Conservation (phyloP, 2,888 invertebrate species). For the Heteropelma amictum region DNA sequence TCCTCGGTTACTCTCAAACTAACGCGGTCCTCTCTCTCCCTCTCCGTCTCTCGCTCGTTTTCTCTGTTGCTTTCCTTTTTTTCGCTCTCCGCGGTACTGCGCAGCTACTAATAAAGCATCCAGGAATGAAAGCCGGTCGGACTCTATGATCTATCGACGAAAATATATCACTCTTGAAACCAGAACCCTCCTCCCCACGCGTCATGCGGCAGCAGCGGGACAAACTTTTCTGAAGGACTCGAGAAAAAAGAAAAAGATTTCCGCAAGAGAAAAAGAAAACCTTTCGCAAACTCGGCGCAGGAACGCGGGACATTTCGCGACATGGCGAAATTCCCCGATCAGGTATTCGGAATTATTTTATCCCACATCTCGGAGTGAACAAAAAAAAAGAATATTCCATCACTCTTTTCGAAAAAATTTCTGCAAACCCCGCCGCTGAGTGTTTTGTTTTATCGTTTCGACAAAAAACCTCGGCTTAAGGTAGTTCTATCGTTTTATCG, state of each 20-base stretch:
- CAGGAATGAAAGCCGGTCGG: constrained; percentile 59
- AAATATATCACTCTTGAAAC: constrained; percentile 58
- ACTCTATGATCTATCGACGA: constrained; percentile 62
- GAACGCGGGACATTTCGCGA: not conserved
- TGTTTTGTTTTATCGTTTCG: too few species aligned
- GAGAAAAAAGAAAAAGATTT: constrained; percentile 52
- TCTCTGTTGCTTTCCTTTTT: constrained; percentile 33
- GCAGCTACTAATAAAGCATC: constrained; percentile 68
- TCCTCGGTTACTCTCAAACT: constrained; percentile 61
- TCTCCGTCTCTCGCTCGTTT: constrained; percentile 27
- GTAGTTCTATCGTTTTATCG: too few species aligned
- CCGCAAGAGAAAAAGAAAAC: constrained; percentile 37
- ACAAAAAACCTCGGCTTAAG: too few species aligned
- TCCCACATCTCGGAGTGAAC: constrained; percentile 25
- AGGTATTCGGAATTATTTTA: constrained; percentile 51
- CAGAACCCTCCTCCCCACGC: not conserved
- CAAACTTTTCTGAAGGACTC: constrained; percentile 36
- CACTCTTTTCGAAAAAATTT: constrained; percentile 60
- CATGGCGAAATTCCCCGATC: constrained; percentile 16
- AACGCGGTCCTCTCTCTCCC: constrained; percentile 48
- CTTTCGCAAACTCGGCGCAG: constrained; percentile 4
- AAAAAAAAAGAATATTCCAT: constrained; percentile 57
- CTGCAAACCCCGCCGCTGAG: too few species aligned
- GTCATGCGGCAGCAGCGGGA: constrained; percentile 11
- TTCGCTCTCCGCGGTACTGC: constrained; percentile 57